These are phyloP conservation scores for Heteromyza rotundicornis DNA, from an alignment of 2,888 invertebrate genomes.

Conservation along the genomic window DNA sequence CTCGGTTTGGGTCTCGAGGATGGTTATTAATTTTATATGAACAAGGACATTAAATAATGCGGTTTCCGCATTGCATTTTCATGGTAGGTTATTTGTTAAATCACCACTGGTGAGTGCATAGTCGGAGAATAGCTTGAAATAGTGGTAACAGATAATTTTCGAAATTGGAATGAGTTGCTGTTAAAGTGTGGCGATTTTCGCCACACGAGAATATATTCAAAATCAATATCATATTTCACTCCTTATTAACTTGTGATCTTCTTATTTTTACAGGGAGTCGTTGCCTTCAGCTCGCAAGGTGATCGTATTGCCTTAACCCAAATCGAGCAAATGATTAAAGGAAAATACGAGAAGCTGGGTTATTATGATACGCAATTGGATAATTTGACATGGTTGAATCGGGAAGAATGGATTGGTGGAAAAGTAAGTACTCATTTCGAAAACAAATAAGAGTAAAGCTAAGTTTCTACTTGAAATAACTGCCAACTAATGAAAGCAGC, in stretches of 20 bases:
- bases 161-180: not conserved
- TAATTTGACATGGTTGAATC: conserved; percentile 91
- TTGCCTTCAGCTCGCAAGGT: conserved; percentile 97
- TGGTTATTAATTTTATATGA: conserved; percentile 19
- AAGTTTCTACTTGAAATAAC: too few relatives aligned
- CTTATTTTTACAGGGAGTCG: conserved; percentile 87
- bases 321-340: conserved; percentile 95
- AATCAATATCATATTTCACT: too few relatives aligned
- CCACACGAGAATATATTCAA: too few relatives aligned
- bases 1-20: not conserved
- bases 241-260: too few relatives aligned
- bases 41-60: conserved; percentile 12
- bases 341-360: conserved; percentile 91
- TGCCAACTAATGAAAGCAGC: too few relatives aligned
- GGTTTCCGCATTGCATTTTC: not conserved
- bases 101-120: not conserved
- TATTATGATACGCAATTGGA: conserved; percentile 96
- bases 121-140: not conserved
- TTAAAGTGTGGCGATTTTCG: not conserved
- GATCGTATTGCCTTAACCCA: conserved; percentile 98
- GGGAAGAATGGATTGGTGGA: conserved; percentile 88
- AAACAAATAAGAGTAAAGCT: too few relatives aligned
- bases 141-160: not conserved
- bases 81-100: not conserved
- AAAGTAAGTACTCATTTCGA: too few relatives aligned